These are phyloP conservation scores for Meles meles DNA, from an alignment of 2,113 vertebrate species.

Conservation along the genomic window DNA sequence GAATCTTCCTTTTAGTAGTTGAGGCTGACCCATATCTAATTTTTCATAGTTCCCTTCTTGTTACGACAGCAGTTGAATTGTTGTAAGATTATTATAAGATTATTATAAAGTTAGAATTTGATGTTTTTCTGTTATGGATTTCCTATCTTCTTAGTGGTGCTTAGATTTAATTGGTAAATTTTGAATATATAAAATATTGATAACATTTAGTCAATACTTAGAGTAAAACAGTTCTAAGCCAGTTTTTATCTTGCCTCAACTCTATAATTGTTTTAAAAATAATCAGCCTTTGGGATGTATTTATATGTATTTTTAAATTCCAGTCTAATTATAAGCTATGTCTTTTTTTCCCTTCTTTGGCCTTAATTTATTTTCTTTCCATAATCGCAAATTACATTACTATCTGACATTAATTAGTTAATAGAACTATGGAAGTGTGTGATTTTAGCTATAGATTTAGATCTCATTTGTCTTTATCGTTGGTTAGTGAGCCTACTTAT, in stretches of 20 bases:
- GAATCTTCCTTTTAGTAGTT: not conserved
- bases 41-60: not conserved
- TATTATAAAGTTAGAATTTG: not conserved
- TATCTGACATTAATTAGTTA: not conserved
- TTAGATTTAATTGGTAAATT: slow-evolving; percentile 7
- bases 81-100: not conserved
- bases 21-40: not conserved
- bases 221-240: not conserved
- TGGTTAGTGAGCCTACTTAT: not conserved
- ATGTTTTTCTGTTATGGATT: not conserved
- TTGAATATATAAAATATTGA: slow-evolving; percentile 28
- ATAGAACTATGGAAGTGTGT: not conserved
- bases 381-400: not conserved
- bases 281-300: not conserved
- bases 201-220: not conserved
- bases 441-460: not conserved
- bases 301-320: not conserved
- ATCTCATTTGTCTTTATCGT: not conserved
- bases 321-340: not conserved
- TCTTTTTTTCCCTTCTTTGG: not conserved
- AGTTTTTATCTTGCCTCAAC: not conserved
- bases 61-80: not conserved
- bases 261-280: slow-evolving; percentile 27
- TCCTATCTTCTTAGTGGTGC: not conserved
- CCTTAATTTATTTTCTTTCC: not conserved